Percentiles rank a stretch among this genome's conserved stretches.
Evolutionary conservation across 2,797 vertebrate genomes (phyloP).

Genomic region (Meda fulgida): DNA sequence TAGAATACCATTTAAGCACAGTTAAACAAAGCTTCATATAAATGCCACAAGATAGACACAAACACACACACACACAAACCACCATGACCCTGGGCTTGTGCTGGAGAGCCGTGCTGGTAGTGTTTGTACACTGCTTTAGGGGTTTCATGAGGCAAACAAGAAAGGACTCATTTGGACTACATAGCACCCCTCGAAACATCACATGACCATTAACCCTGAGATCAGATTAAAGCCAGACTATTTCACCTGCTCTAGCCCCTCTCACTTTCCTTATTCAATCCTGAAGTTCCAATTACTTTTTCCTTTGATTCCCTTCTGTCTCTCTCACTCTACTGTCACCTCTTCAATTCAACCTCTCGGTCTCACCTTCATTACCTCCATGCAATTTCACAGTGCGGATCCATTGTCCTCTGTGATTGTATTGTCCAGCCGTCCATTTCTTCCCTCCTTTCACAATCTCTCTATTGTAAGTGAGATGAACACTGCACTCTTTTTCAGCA

Average conservation of each 20-base stretch:
- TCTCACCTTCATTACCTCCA: constrained; percentile 43
- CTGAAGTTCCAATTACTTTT: constrained; percentile 39
- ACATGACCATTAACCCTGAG: constrained; percentile 34
- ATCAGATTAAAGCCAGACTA: constrained; percentile 36
- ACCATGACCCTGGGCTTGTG: neutral
- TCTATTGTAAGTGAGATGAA: constrained; percentile 49
- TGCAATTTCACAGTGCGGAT: constrained; percentile 41
- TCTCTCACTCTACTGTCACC: constrained; percentile 24
- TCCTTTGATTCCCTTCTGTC: constrained; percentile 20
- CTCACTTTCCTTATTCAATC: constrained; percentile 16
- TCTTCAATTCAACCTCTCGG: constrained; percentile 24
- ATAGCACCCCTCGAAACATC: neutral
- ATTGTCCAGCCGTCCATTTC: constrained; percentile 43
- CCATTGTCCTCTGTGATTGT: constrained; percentile 40
- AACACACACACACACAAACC: neutral
- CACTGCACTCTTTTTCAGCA: constrained; percentile 45
- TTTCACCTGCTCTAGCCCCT: constrained; percentile 20
- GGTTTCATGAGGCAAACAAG: constrained; percentile 18
- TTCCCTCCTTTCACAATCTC: constrained; percentile 15
- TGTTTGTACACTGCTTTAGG: constrained; percentile 23
- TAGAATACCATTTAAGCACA: neutral
- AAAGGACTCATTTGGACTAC: constrained; percentile 1
- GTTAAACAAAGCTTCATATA: constrained; percentile 2
- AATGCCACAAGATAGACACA: constrained; percentile 16
- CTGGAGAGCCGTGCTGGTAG: constrained; percentile 9